Base-by-base conservation (phyloP, 2,113 vertebrate species). In the Greenwoodochromis staneri region DNA sequence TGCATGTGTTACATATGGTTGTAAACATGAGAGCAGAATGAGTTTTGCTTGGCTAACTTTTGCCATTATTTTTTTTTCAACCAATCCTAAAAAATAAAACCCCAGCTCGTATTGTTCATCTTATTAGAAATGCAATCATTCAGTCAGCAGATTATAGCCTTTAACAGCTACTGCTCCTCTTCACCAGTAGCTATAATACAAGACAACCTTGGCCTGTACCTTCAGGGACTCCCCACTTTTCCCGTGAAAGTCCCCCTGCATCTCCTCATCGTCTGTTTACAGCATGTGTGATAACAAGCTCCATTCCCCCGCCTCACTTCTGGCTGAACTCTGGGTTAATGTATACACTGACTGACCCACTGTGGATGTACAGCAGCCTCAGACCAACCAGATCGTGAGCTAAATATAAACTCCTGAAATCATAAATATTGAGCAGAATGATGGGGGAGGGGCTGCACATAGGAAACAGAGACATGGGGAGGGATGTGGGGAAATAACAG, bases 261-360 rank as follows among this genome's bases (percentile, higher is more conserved):
- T 91, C 80, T 78, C 61, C 40, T 91, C 86, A 81, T 51, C 59
- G 21, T 87, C 73, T 93, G 93, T 94, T 95, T 94, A 95, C 88
- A 93, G 63, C 71, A 40, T 73, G 76, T 16, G 84, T 17, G 84
- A 94, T 88, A 85, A 61, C 59, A 57, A 53, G 89, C 87, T 87
- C 80, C 55, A 45, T 34, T 17, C 53, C 85, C 51, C 87, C 24
- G 2, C 40, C 85, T 90, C 87, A 93, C 90, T 94, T 83, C 89
- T 90, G 87, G 91, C 83, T 93, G 90, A 95, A 93, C 93, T 92
- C 78, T 84, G 21, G 78, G 85, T 81, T 90, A 88, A 92, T 90
- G 89, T 94, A 92, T 90, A 95, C 91, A 93, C 53, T 54, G 61
- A 69, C 45, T 87, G 87, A 89, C 86, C 85, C 45, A 69, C 55